Percentiles rank a stretch among this genome's conserved stretches.
Evolutionary conservation across 2,113 vertebrate genomes (phyloP).

Genomic region (Grallaria varia): DNA sequence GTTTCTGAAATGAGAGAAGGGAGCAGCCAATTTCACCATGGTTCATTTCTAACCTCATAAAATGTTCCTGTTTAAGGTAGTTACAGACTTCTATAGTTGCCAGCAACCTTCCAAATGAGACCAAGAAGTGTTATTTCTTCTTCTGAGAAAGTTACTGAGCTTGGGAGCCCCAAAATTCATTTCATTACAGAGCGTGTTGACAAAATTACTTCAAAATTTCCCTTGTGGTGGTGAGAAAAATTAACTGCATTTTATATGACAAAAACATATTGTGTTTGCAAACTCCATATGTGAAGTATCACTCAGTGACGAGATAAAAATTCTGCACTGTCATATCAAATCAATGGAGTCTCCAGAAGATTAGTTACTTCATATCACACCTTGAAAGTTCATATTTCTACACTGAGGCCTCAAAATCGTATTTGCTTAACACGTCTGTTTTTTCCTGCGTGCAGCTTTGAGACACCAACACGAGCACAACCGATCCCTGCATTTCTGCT

Average conservation of each 20-base stretch:
- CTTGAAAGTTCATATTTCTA: background rate
- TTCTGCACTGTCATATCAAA: background rate
- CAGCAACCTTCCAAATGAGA: conserved; percentile 29
- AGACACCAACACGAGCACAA: background rate
- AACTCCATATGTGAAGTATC: conserved; percentile 23
- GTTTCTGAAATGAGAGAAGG: background rate
- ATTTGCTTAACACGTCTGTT: background rate
- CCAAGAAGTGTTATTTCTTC: conserved; percentile 27
- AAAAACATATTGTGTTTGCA: conserved; percentile 29
- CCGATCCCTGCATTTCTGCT: background rate
- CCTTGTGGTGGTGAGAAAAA: conserved; percentile 14
- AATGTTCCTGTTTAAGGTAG: background rate
- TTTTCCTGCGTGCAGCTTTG: background rate
- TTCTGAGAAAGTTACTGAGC: background rate
- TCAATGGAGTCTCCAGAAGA: background rate
- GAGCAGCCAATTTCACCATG: conserved; percentile 9
- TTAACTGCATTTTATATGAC: conserved; percentile 49
- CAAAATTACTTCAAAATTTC: conserved; percentile 58
- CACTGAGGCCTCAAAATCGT: background rate
- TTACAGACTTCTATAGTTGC: background rate
- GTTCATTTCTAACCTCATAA: conserved; percentile 41
- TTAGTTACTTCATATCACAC: background rate
- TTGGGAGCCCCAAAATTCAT: conserved; percentile 22
- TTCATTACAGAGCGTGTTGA: conserved; percentile 42
- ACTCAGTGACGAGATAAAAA: conserved; percentile 24